These are phyloP conservation scores for Tautogolabrus adspersus DNA, from an alignment of 2,113 vertebrate species.

Conservation along the genomic window DNA sequence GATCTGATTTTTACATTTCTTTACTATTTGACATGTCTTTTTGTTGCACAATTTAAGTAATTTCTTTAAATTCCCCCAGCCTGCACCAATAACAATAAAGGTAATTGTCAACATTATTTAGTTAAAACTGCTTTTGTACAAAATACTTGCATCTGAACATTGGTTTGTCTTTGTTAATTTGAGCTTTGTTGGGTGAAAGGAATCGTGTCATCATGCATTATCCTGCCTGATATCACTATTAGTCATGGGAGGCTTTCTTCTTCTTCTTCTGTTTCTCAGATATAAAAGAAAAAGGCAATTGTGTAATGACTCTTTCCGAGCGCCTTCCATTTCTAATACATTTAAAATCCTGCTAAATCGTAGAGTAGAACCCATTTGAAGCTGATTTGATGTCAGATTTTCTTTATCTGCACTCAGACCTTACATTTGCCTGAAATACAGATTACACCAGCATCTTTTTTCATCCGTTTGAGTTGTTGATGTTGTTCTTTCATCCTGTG, in stretches of 20 bases:
- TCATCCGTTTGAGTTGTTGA: neutral
- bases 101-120: conserved; percentile 79
- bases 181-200: conserved; percentile 66
- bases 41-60: conserved; percentile 78
- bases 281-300: conserved; percentile 8
- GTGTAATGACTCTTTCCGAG: conserved; percentile 27
- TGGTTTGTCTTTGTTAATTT: conserved; percentile 69
- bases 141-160: conserved; percentile 69
- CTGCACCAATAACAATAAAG: conserved; percentile 87
- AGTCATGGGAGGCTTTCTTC: conserved; percentile 76
- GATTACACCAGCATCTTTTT: neutral
- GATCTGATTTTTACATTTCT: conserved; percentile 24
- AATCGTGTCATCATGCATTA: conserved; percentile 65
- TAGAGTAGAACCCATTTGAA: conserved; percentile 71
- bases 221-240: conserved; percentile 71
- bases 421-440: conserved; percentile 51
- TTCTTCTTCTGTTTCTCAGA: conserved; percentile 18
- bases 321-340: conserved; percentile 78
- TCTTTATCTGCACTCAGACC: conserved; percentile 38
- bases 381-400: conserved; percentile 43
- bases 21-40: conserved; percentile 56
- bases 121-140: conserved; percentile 71
- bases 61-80: conserved; percentile 83
- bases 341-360: conserved; percentile 38
- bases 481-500: conserved; percentile 60